phyloP scores from a whole-genome alignment of 2,888 invertebrate species.

The Pseudococcus jackbeardsleyi region DNA sequence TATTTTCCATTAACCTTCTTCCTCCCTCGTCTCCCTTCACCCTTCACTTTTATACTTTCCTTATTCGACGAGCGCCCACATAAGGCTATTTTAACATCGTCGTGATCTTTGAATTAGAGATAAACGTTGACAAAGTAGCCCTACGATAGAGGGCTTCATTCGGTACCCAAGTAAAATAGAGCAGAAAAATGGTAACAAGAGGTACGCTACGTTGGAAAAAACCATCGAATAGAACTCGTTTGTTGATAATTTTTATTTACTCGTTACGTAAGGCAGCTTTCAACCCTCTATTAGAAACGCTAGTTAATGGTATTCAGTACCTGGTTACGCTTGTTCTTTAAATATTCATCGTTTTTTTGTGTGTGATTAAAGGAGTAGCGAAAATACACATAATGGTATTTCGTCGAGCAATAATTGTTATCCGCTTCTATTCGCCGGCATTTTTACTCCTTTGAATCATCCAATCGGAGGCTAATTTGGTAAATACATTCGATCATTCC shows the following conservation, averaged over 20 bases:
- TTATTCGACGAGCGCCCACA: not conserved
- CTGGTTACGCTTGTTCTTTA: conserved; percentile 55
- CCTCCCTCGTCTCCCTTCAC: not conserved
- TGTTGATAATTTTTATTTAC: conserved; percentile 48
- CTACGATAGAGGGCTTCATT: too few species aligned
- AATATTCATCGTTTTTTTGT: conserved; percentile 36
- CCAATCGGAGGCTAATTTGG: conserved; percentile 15
- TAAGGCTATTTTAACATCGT: not conserved
- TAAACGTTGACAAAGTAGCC: not conserved
- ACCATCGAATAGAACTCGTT: conserved; percentile 26
- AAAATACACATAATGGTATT: conserved; percentile 30
- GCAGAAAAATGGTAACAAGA: not conserved
- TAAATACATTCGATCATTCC: not conserved
- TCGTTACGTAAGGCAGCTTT: conserved; percentile 55
- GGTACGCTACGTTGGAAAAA: not conserved
- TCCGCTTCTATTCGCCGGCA: conserved; percentile 37
- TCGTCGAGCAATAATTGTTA: conserved; percentile 47
- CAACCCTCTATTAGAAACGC: conserved; percentile 45
- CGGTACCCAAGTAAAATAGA: not conserved
- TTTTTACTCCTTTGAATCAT: conserved; percentile 13
- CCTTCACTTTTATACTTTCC: not conserved
- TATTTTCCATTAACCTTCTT: conserved; percentile 47
- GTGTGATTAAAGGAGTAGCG: conserved; percentile 15
- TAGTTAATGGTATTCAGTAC: conserved; percentile 48
- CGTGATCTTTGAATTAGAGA: not conserved